Evolutionary conservation across 64 coral and sea anemone genomes (phyloP).

Genomic region (Montipora foliosa): DNA sequence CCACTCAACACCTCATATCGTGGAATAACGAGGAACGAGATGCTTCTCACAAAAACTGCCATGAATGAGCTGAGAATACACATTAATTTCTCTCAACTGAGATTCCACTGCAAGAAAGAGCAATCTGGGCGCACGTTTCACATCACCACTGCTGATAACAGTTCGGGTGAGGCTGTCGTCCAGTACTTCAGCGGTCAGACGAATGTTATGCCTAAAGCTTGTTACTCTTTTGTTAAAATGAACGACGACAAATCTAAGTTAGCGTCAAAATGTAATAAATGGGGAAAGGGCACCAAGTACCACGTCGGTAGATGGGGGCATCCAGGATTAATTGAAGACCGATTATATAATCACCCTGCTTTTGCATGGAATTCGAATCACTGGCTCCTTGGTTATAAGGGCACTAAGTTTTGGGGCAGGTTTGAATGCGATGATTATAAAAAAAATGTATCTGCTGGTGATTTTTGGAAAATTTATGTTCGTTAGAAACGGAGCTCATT

Average conservation of each 20-base stretch:
- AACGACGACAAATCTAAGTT: not conserved
- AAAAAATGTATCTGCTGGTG: not conserved
- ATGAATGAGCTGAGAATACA: constrained; percentile 1
- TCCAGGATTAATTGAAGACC: not conserved
- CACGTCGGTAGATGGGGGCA: constrained; percentile 23
- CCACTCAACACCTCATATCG: not conserved
- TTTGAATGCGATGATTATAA: constrained; percentile 5
- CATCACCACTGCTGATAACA: not conserved
- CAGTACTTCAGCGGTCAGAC: constrained; percentile 17
- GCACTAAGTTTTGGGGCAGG: no score
- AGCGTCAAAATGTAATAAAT: not conserved
- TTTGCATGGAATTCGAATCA: not conserved
- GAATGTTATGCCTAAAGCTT: not conserved
- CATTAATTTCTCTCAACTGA: not conserved
- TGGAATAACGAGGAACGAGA: constrained; percentile 1
- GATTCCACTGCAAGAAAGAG: constrained; percentile 10
- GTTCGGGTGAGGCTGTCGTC: constrained; percentile 28
- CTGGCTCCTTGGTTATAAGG: not conserved
- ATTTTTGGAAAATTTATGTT: constrained; percentile 23
- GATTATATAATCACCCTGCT: not conserved
- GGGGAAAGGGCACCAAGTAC: not conserved
- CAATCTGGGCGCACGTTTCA: not conserved
- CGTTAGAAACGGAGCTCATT: not conserved
- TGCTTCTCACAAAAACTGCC: constrained; percentile 6
- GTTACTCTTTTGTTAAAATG: constrained; percentile 12